These are phyloP conservation scores for Agrypnia vestita DNA, from an alignment of 1,140 invertebrate genomes.

Conservation along the genomic window DNA sequence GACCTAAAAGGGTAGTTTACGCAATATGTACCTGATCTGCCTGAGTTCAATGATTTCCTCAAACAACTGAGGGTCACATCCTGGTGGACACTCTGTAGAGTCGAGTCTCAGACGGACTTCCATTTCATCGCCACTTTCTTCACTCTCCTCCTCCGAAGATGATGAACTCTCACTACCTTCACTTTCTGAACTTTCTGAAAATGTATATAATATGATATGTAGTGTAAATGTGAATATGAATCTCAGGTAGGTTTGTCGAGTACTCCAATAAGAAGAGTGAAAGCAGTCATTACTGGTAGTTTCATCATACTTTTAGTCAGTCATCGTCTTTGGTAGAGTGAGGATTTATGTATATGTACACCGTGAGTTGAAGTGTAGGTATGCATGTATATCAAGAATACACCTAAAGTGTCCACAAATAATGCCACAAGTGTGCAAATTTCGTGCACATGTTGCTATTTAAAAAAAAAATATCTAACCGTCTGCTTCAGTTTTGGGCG, in stretches of 20 bases:
- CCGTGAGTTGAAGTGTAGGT: too few species aligned
- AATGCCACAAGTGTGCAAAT: too few species aligned
- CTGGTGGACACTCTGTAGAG: constrained; percentile 83
- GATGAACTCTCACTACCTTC: constrained; percentile 13
- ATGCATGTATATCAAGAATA: too few species aligned
- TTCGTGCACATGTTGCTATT: neutral
- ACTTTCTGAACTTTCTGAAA: constrained; percentile 24
- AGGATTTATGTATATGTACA: too few species aligned
- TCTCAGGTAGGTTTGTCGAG: too few species aligned
- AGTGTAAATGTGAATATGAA: too few species aligned
- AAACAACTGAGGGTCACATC: constrained; percentile 80
- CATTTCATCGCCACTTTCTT: constrained; percentile 75
- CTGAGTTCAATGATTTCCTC: constrained; percentile 78
- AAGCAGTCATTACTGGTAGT: too few species aligned
- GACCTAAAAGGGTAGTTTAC: neutral
- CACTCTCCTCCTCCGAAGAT: constrained; percentile 71
- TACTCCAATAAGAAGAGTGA: too few species aligned
- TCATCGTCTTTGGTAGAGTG: too few species aligned
- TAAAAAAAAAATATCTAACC: constrained; percentile 60
- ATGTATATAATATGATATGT: neutral
- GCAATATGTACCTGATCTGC: constrained; percentile 70
- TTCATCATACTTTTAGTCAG: too few species aligned
- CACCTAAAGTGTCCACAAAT: too few species aligned
- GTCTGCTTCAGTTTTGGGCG: constrained; percentile 68
- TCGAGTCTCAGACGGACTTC: constrained; percentile 78